Base-by-base conservation (phyloP, 1,140 invertebrate genomes). In the Melitaea cinxia region DNA sequence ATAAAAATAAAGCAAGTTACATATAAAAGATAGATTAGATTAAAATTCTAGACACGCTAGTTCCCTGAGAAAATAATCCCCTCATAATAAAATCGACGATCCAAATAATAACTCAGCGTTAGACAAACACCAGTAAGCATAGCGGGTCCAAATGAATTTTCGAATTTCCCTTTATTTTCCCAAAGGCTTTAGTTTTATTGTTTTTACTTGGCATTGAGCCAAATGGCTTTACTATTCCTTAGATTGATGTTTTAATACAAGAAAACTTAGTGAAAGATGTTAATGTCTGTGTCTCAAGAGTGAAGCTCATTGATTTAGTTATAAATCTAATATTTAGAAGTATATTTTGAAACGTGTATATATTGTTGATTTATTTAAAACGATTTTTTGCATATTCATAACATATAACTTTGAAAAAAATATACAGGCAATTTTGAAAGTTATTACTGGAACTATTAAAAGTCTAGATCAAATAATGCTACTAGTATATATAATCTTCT, bases 131-230 rank as follows among this genome's bases (percentile, higher is more conserved):
- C 45, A 30, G 19, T 49, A 60, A 47, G 26, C 33, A 54, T 37
- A 49, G 49, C 33, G 33, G 33, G 23, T 54, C 64, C 66, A 67
- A 72, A 80, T 72, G 70, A 80, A 73, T 70, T 75, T 69, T 68
- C 61, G 55, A 76, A 72, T 26, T 64, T 68, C 53, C 67, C 62
- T 50, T 73, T 68, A 73, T 65, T 81, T 77, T 77, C 59, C 72
- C 73, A 73, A 78, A 80, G 77, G 70, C 71, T 77, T 75, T 73
- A 75, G 64, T 80, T 83, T 80, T 80, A 83, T 80, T 80, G 80
- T 84, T 84, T 83, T 84, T 82, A 69, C 65, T 81, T 84, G 79
- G 79, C 69, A 39, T 37, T 9, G 39, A 26, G 75, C 82, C 82
- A 84, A 84, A 84, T 82, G 78, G 76, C 70, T 80, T 77, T 73